Evolutionary conservation across 2,797 vertebrate genomes (phyloP), one percentile per base, ranked within the genome.

Genomic region (Pangasius sanitwongsei): DNA sequence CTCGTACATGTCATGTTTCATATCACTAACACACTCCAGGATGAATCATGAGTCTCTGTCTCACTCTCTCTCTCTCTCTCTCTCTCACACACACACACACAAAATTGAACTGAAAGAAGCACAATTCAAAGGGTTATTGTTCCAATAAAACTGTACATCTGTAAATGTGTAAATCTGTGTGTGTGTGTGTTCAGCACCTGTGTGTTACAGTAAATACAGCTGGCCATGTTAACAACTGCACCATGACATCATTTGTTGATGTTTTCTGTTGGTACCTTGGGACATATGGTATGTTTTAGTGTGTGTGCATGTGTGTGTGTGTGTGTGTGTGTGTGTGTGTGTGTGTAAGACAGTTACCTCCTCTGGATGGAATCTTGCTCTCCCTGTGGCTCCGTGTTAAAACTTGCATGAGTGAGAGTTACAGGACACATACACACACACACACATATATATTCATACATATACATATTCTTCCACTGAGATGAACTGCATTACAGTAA

Each of bases 231-330:
- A 93, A 90, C 91, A 91, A 92, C 92, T 91, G 74, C 61, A 69
- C n/a, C 94, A 93, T 92, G 87, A 90, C 48, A 86, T 91, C 75
- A 2, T 91, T 91, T 90, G 83, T 88, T 87, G 88, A 86, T 90
- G 89, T 92, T 93, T 93, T 93, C 91, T 93, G 91, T 94, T 93
- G 91, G 90, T 91, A 90, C 94, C 92, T 92, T 87, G 87, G 93
- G 90, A 92, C 72, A 48, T 34, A 87, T 89, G 89, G 92, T n/a
- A 50, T 88, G 92, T 88, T 77, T 86, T 25, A 87, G n/a, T 72
- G 34, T 55, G 61, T 85, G 28, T 74, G 31, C 80, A 37, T 82
- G 55, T 61, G 55, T 59, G 80, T 82, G 55, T 41, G 53, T 65
- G 75, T 85, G 85, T 86, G 93, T 41, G 28, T 16, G 34, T 13